Evolutionary conservation across 1,140 invertebrate genomes (phyloP).

Genomic region (Yoshiicerus persimilis): DNA sequence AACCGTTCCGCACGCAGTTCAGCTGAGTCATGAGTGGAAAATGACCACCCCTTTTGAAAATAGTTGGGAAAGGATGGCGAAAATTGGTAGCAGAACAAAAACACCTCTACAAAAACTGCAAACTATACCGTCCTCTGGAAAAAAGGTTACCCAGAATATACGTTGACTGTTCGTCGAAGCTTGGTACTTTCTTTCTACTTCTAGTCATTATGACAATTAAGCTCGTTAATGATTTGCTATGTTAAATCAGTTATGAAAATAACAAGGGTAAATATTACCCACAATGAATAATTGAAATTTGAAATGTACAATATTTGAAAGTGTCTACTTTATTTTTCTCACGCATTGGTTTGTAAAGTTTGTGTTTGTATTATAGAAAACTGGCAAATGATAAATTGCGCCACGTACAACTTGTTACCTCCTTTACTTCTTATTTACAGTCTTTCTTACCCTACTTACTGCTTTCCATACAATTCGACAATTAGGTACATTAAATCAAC

Average conservation of each 20-base stretch:
- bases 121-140: no score
- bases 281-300: background rate
- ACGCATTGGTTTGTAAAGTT: background rate
- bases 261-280: background rate
- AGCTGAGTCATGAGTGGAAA: no score
- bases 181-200: no score
- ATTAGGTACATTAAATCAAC: background rate
- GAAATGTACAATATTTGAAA: background rate
- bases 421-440: conserved; percentile 5
- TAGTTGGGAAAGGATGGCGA: no score
- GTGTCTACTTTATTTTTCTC: background rate
- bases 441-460: background rate
- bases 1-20: no score
- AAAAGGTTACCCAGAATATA: no score
- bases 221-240: no score
- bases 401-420: background rate
- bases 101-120: no score
- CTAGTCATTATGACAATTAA: no score
- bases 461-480: background rate
- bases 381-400: conserved; percentile 19
- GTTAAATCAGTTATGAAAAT: background rate
- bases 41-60: no score
- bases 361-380: background rate
- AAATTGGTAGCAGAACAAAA: no score
- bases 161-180: no score